Conservation (phyloP, 1,140 invertebrate genomes). For the Drosophila serrata region DNA sequence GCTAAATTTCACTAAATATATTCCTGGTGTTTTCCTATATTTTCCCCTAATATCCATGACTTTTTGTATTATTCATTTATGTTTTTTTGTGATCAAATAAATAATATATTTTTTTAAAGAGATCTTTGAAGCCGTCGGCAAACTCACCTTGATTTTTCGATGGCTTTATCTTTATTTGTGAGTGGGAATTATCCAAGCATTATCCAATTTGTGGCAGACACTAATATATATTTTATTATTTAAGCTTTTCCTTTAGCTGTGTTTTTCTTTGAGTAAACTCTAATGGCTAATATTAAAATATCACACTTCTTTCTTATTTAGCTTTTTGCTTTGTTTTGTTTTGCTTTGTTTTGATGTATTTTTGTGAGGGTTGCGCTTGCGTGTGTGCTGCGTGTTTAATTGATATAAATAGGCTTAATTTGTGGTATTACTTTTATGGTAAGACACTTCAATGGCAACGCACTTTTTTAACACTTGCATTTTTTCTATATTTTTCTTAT, state of each 20-base stretch:
- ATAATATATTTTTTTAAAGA: not conserved
- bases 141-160: conserved; percentile 60
- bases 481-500: conserved; percentile 20
- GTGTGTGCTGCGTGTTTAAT: conserved; percentile 45
- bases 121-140: conserved; percentile 29
- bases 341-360: conserved; percentile 53
- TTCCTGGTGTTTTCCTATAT: not conserved
- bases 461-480: conserved; percentile 59
- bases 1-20: not conserved
- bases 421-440: conserved; percentile 47
- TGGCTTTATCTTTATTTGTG: conserved; percentile 30
- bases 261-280: conserved; percentile 62
- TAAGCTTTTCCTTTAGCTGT: conserved; percentile 23
- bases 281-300: conserved; percentile 81
- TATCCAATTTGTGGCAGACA: conserved; percentile 59
- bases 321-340: conserved; percentile 32
- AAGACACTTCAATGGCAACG: conserved; percentile 78
- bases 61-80: not conserved
- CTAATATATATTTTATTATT: not conserved
- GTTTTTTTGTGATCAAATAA: not conserved
- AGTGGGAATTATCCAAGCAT: conserved; percentile 72
- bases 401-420: conserved; percentile 41
- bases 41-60: not conserved
- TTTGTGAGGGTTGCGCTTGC: conserved; percentile 48
- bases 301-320: conserved; percentile 57